These are phyloP conservation scores for Micromys minutus DNA, from an alignment of 2,113 vertebrate genomes.

Conservation along the genomic window DNA sequence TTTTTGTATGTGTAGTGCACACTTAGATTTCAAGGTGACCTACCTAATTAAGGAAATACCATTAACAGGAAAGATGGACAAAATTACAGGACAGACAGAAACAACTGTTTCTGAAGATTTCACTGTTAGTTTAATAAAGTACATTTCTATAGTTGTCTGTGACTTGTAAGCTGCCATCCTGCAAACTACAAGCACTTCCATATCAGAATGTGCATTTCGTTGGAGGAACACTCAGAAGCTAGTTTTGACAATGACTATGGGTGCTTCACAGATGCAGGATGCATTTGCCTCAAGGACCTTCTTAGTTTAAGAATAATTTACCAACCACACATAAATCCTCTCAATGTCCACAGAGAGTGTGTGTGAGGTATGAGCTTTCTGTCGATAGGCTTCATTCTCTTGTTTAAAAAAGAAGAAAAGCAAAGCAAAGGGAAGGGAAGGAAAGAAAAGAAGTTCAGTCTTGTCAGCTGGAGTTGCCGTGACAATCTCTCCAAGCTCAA, in stretches of 20 bases:
- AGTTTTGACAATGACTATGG: constrained; percentile 50
- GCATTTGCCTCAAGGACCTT: constrained; percentile 2
- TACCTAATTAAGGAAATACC: constrained; percentile 36
- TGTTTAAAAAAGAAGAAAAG: background rate
- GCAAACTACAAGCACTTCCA: constrained; percentile 1
- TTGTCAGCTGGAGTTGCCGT: background rate
- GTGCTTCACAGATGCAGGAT: background rate
- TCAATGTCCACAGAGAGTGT: background rate
- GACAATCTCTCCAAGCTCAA: background rate
- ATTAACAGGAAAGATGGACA: constrained; percentile 41
- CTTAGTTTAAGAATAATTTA: constrained; percentile 45
- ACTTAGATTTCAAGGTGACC: constrained; percentile 56
- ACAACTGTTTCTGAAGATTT: constrained; percentile 4
- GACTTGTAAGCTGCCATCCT: background rate
- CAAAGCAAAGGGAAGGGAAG: too few species aligned
- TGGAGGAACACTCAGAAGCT: background rate
- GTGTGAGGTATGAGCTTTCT: constrained; percentile 29
- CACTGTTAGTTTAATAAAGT: background rate
- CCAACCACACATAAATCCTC: constrained; percentile 31
- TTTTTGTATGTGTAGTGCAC: background rate
- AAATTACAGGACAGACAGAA: constrained; percentile 35
- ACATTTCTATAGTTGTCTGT: background rate
- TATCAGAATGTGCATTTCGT: constrained; percentile 20
- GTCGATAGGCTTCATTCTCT: constrained; percentile 57
- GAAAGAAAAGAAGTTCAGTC: background rate